A percentile compares a stretch with the other conserved stretches of the same genome.
Conservation (phyloP, 92 coral and sea anemone species). For the Blastomussa wellsi region DNA sequence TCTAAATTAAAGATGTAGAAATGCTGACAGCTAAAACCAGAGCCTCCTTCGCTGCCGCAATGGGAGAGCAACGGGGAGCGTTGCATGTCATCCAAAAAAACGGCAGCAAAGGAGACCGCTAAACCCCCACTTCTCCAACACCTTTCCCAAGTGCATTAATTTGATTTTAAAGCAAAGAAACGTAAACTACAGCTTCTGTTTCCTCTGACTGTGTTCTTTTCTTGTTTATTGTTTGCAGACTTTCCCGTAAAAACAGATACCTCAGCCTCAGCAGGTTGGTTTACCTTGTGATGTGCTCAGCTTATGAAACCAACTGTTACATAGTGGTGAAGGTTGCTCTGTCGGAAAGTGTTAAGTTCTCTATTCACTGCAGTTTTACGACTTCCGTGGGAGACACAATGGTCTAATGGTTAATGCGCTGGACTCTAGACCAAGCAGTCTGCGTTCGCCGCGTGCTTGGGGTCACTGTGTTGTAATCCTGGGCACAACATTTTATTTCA, state of each 20-base stretch:
- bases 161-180: neutral
- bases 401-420: no score
- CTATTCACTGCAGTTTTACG: neutral
- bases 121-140: neutral
- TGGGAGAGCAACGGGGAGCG: no score
- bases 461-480: no score
- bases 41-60: no score
- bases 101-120: no score
- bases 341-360: no score
- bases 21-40: neutral
- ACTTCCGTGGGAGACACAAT: neutral
- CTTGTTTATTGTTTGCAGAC: neutral
- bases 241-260: neutral
- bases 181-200: neutral
- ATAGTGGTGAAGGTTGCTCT: no score
- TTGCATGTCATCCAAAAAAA: neutral
- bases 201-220: neutral
- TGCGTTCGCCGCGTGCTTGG: no score
- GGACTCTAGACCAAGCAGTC: no score
- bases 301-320: neutral
- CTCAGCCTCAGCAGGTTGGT: neutral
- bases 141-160: neutral
- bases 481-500: no score
- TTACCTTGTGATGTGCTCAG: neutral
- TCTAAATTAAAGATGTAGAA: neutral